Conservation (phyloP, 1,140 invertebrate species). For the Eciton burchellii region DNA sequence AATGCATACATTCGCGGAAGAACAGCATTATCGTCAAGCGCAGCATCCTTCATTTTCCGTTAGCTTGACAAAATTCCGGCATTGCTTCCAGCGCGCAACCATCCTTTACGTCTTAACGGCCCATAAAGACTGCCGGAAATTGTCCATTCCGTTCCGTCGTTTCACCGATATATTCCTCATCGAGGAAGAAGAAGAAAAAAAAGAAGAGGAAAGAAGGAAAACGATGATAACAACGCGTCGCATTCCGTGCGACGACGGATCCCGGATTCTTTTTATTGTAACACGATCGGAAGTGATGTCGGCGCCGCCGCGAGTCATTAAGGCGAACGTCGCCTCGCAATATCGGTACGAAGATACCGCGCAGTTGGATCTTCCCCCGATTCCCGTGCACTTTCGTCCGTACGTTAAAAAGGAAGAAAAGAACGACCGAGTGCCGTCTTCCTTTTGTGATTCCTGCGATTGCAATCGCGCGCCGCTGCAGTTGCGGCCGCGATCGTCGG, state of each 20-base stretch:
- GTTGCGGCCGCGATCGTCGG: not conserved
- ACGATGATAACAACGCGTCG: not conserved
- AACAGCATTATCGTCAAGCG: slow-evolving; percentile 27
- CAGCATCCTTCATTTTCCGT: slow-evolving; percentile 39
- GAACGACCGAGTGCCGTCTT: too few species aligned
- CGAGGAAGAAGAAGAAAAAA: not conserved
- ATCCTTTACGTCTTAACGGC: slow-evolving; percentile 51
- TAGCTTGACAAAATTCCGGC: slow-evolving; percentile 48
- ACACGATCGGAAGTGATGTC: slow-evolving; percentile 30
- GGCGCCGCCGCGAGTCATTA: slow-evolving; percentile 15
- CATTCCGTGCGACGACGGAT: too few species aligned
- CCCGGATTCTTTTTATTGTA: not conserved
- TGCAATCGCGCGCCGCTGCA: slow-evolving; percentile 6
- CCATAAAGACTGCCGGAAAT: slow-evolving; percentile 55
- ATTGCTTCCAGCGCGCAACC: slow-evolving; percentile 8
- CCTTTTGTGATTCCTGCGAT: slow-evolving; percentile 25
- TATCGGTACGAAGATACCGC: slow-evolving; percentile 8
- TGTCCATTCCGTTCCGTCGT: slow-evolving; percentile 49
- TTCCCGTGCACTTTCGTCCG: slow-evolving; percentile 22
- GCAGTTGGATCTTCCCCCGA: slow-evolving; percentile 22
- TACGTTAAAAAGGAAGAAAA: slow-evolving; percentile 27
- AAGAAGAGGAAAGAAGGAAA: not conserved
- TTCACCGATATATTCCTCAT: slow-evolving; percentile 16
- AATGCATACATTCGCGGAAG: slow-evolving; percentile 48
- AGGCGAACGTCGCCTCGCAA: not conserved